Evolutionary conservation across 2,888 invertebrate genomes (phyloP).

Genomic region (Erebia ligea): DNA sequence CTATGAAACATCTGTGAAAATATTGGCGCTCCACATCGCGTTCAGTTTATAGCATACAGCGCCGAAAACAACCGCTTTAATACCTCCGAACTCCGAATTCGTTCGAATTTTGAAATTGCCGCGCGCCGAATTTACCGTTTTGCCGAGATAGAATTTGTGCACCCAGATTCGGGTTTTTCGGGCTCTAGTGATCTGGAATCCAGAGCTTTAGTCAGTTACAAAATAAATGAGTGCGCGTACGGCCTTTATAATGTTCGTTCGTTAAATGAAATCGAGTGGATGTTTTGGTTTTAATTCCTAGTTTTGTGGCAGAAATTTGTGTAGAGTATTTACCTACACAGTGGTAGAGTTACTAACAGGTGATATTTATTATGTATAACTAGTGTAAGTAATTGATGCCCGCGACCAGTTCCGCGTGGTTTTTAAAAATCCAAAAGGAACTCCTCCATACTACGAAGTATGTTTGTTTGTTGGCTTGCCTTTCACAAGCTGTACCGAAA

Average conservation of each 20-base stretch:
- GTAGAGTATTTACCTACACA: background rate
- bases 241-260: background rate
- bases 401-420: too few species aligned
- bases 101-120: constrained; percentile 34
- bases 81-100: constrained; percentile 25
- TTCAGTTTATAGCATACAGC: constrained; percentile 36
- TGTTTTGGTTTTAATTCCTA: background rate
- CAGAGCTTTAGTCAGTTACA: background rate
- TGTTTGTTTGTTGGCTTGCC: too few species aligned
- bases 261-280: background rate
- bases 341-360: background rate
- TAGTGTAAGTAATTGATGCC: too few species aligned
- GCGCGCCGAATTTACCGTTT: constrained; percentile 25
- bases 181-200: background rate
- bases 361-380: background rate
- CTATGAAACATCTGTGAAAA: constrained; percentile 39
- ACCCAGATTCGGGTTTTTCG: constrained; percentile 21
- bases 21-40: constrained; percentile 33
- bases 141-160: constrained; percentile 25
- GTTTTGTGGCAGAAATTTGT: background rate
- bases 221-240: background rate
- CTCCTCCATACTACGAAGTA: too few species aligned
- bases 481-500: too few species aligned
- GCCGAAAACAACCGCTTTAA: constrained; percentile 36
- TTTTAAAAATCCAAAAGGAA: too few species aligned